A percentile compares a stretch with the other conserved stretches of the same genome.
Conservation (phyloP, 2,888 invertebrate genomes). For the Harpagoxenus sublaevis region DNA sequence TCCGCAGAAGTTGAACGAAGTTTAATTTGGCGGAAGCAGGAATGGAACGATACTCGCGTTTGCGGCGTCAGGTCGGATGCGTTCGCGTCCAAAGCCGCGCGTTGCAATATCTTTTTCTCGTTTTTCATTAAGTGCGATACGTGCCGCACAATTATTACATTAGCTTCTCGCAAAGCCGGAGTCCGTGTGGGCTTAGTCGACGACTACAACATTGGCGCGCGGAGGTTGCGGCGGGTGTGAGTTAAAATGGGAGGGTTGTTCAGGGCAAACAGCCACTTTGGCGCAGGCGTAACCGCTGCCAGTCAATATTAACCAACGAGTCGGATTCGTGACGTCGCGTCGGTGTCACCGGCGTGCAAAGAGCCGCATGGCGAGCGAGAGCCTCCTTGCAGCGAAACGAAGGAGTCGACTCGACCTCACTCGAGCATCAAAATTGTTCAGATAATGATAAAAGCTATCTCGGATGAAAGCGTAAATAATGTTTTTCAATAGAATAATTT, state of each 20-base stretch:
- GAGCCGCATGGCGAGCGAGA: constrained; percentile 45
- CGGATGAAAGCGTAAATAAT: neutral
- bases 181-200: constrained; percentile 68
- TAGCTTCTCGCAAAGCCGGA: constrained; percentile 62
- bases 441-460: neutral
- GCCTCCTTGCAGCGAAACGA: constrained; percentile 18
- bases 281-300: constrained; percentile 84
- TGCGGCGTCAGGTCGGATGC: neutral
- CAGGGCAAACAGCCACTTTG: constrained; percentile 77
- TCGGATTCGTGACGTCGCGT: constrained; percentile 66
- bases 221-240: constrained; percentile 67
- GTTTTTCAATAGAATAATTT: neutral
- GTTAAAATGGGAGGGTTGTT: constrained; percentile 77
- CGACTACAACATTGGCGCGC: constrained; percentile 53
- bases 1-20: neutral
- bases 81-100: constrained; percentile 21
- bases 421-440: constrained; percentile 14
- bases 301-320: constrained; percentile 84
- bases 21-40: constrained; percentile 20
- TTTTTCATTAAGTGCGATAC: constrained; percentile 55
- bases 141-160: constrained; percentile 60
- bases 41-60: neutral
- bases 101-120: constrained; percentile 46
- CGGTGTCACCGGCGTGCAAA: constrained; percentile 70
- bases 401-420: neutral